Percentiles rank a stretch among this genome's conserved stretches.
phyloP scores from a whole-genome alignment of 2,113 vertebrate species.

The Gulo gulo region DNA sequence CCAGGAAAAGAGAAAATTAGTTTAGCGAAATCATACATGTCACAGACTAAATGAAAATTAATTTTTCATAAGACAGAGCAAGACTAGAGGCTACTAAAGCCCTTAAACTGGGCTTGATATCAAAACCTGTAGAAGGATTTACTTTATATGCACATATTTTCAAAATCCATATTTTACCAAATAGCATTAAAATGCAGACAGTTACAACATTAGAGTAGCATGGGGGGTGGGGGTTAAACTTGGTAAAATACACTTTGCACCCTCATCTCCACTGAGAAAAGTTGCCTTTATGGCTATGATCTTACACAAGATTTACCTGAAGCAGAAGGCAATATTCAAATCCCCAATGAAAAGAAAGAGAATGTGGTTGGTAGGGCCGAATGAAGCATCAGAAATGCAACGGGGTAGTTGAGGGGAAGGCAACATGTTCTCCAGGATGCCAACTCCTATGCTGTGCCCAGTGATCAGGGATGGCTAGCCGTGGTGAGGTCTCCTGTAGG shows the following conservation, averaged over 20 bases:
- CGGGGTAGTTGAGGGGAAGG: neutral
- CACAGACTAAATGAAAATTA: slow-evolving; percentile 60
- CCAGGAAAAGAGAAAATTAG: slow-evolving; percentile 39
- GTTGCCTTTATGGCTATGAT: neutral
- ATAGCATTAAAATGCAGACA: slow-evolving; percentile 19
- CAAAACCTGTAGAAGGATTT: slow-evolving; percentile 24
- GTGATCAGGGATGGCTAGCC: neutral
- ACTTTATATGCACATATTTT: neutral
- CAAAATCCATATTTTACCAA: slow-evolving; percentile 47
- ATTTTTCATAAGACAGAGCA: slow-evolving; percentile 52
- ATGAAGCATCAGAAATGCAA: neutral
- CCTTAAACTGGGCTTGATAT: neutral
- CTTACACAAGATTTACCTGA: slow-evolving; percentile 28
- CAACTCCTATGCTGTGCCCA: neutral
- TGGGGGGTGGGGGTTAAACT: neutral
- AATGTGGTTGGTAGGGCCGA: neutral
- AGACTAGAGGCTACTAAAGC: neutral
- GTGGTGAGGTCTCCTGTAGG: neutral
- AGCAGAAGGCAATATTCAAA: neutral
- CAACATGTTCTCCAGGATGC: neutral
- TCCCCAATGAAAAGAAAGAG: neutral
- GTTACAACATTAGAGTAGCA: neutral
- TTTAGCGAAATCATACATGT: slow-evolving; percentile 44
- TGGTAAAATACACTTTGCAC: slow-evolving; percentile 14
- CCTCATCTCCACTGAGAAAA: slow-evolving; percentile 10